These are phyloP conservation scores for Drosophila villosipedis DNA, from an alignment of 2,888 invertebrate genomes.

Conservation along the genomic window DNA sequence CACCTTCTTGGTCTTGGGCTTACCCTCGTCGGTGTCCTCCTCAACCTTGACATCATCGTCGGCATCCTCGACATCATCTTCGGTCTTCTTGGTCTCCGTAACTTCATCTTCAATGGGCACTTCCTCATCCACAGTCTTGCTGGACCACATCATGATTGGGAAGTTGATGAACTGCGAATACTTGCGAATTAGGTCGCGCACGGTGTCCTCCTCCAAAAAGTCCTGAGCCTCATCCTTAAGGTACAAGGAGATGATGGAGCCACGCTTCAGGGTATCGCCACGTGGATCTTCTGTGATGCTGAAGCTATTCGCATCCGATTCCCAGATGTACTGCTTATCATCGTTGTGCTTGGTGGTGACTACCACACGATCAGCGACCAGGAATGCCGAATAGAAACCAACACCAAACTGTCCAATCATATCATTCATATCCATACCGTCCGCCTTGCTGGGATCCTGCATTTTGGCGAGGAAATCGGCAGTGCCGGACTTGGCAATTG, in stretches of 20 bases:
- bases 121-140: constrained; percentile 90
- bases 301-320: constrained; percentile 96
- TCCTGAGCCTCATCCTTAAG: constrained; percentile 99
- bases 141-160: constrained; percentile 97
- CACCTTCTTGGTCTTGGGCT: constrained; percentile 93
- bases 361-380: constrained; percentile 97
- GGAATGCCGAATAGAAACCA: constrained; percentile 99
- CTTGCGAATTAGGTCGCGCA: constrained; percentile 96
- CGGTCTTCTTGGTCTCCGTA: constrained; percentile 86
- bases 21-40: constrained; percentile 87
- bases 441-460: constrained; percentile 87
- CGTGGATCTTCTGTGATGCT: constrained; percentile 97
- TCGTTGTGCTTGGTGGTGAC: constrained; percentile 98
- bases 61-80: constrained; percentile 86
- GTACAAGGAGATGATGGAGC: constrained; percentile 93
- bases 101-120: constrained; percentile 88
- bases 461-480: constrained; percentile 97
- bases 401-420: constrained; percentile 99
- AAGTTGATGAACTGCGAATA: constrained; percentile 99
- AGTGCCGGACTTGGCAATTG: constrained; percentile 99
- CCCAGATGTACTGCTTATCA: constrained; percentile 98
- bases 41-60: constrained; percentile 88
- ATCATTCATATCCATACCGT: constrained; percentile 93
- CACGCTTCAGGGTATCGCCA: constrained; percentile 95
- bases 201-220: constrained; percentile 96